These are phyloP conservation scores for Catharus bicknelli DNA, from an alignment of 2,113 vertebrate species.

Conservation along the genomic window DNA sequence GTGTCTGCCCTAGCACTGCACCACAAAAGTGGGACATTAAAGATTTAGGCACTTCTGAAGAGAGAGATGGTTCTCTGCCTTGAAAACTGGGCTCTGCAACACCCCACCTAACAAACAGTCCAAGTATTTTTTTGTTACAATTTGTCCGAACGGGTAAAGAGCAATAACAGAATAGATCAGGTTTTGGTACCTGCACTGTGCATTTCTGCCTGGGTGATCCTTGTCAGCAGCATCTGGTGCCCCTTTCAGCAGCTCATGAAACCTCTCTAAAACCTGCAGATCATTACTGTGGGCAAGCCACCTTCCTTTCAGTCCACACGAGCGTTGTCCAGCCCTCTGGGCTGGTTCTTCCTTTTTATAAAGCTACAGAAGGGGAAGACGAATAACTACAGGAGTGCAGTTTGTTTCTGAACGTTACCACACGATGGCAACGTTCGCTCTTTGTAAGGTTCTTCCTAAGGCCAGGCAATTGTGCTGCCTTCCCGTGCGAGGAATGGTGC, in stretches of 20 bases:
- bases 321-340: not conserved
- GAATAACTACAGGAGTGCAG: rapidly evolving
- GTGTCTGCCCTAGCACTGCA: rapidly evolving
- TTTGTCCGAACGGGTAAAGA: not conserved
- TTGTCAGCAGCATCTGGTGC: rapidly evolving
- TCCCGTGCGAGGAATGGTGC: rapidly evolving
- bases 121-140: rapidly evolving
- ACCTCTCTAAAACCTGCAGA: not conserved
- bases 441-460: rapidly evolving
- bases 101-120: not conserved
- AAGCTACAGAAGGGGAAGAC: rapidly evolving
- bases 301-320: rapidly evolving
- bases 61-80: rapidly evolving
- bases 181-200: not conserved
- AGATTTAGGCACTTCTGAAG: rapidly evolving
- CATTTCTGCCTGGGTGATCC: not conserved
- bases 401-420: not conserved
- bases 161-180: rapidly evolving
- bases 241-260: rapidly evolving
- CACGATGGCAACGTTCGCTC: slow-evolving; percentile 20
- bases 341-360: not conserved
- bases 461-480: not conserved
- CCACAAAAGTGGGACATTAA: rapidly evolving
- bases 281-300: rapidly evolving
- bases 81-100: not conserved